A percentile compares a stretch with the other conserved stretches of the same genome.
These are phyloP conservation scores for Diarsia dahlii DNA, from an alignment of 2,888 invertebrate genomes.

Conservation along the genomic window DNA sequence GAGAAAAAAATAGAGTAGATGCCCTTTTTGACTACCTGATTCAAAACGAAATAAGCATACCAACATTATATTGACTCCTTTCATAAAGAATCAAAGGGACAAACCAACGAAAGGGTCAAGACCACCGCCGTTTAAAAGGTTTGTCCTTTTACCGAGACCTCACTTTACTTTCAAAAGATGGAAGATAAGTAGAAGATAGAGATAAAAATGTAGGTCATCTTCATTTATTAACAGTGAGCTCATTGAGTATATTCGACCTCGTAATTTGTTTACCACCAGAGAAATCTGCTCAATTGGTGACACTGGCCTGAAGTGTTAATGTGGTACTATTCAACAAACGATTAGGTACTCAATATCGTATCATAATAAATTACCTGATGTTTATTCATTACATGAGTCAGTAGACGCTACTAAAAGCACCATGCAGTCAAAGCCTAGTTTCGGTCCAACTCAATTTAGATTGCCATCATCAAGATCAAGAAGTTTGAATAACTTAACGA, in stretches of 20 bases:
- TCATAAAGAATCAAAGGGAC: neutral
- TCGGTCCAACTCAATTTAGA: neutral
- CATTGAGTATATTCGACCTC: neutral
- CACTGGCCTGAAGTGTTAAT: neutral
- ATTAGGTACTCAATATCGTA: neutral
- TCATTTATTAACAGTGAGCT: slow-evolving; percentile 6
- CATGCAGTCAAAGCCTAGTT: neutral
- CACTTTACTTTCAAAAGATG: slow-evolving; percentile 8
- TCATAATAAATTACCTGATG: neutral
- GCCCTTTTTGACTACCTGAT: neutral
- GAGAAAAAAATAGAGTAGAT: neutral
- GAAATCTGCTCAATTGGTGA: neutral
- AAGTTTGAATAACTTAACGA: neutral
- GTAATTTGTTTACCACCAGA: neutral
- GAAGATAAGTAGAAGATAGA: neutral
- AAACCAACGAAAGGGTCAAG: neutral
- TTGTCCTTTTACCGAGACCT: slow-evolving; percentile 2
- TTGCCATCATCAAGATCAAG: neutral
- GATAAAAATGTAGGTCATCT: slow-evolving; percentile 16
- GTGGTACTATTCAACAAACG: neutral
- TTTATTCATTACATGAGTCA: neutral
- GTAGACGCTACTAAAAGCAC: neutral
- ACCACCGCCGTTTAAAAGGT: slow-evolving; percentile 13
- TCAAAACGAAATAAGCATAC: neutral
- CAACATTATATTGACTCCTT: slow-evolving; percentile 4